Evolutionary conservation across 23 tunicate genomes (phyloP).

Genomic region (Trididemnum miniatum): DNA sequence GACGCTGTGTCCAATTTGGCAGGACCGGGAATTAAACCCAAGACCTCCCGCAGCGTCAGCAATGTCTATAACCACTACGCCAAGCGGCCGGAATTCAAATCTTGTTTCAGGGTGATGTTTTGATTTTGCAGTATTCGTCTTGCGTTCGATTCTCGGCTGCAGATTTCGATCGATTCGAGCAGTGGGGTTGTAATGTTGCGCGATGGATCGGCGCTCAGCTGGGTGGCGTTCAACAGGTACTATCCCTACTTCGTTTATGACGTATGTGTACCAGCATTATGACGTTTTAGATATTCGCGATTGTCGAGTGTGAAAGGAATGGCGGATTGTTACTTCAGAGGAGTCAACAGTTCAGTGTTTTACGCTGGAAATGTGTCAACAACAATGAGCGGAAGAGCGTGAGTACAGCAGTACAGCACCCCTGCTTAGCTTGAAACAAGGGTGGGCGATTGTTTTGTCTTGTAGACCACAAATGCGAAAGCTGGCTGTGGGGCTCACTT

Average conservation of each 20-base stretch:
- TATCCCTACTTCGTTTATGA: not conserved
- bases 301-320: not conserved
- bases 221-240: constrained; percentile 44
- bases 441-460: too few relatives aligned
- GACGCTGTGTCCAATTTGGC: too few relatives aligned
- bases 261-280: not conserved
- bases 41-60: too few relatives aligned
- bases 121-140: constrained; percentile 41
- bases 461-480: too few relatives aligned
- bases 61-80: too few relatives aligned
- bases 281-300: not conserved
- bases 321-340: constrained; percentile 17
- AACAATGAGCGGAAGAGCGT: constrained; percentile 34
- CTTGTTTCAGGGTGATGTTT: too few relatives aligned
- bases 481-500: too few relatives aligned
- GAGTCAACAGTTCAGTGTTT: not conserved
- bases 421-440: too few relatives aligned
- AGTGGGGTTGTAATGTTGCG: not conserved
- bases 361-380: constrained; percentile 36
- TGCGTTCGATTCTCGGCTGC: not conserved
- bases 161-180: not conserved
- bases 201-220: not conserved
- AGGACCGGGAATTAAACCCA: too few relatives aligned
- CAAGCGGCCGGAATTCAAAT: too few relatives aligned
- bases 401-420: too few relatives aligned